These are phyloP conservation scores for Rhagonycha lutea DNA, from an alignment of 2,888 invertebrate genomes.

Conservation along the genomic window DNA sequence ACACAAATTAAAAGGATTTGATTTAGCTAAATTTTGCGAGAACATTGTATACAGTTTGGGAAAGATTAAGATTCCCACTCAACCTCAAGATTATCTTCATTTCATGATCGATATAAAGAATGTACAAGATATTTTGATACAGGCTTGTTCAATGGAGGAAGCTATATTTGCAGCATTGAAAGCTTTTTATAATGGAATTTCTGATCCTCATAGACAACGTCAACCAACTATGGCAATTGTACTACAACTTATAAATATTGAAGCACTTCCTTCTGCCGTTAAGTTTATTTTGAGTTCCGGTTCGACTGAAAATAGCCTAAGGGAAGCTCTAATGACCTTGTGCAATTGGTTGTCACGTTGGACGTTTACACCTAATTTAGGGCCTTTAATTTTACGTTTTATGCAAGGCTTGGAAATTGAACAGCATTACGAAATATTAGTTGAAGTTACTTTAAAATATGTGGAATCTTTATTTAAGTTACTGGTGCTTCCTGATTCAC, in stretches of 20 bases:
- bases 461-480: slow-evolving; percentile 64
- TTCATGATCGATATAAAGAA: slow-evolving; percentile 48
- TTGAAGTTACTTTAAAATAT: slow-evolving; percentile 65
- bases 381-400: slow-evolving; percentile 69
- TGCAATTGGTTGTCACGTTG: slow-evolving; percentile 71
- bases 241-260: slow-evolving; percentile 58
- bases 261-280: slow-evolving; percentile 53
- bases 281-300: slow-evolving; percentile 53
- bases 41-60: slow-evolving; percentile 60
- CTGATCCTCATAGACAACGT: slow-evolving; percentile 62
- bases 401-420: slow-evolving; percentile 64
- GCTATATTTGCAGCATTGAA: slow-evolving; percentile 61
- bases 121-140: slow-evolving; percentile 47
- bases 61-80: slow-evolving; percentile 49
- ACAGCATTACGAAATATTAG: slow-evolving; percentile 54
- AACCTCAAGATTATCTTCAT: slow-evolving; percentile 44
- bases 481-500: slow-evolving; percentile 60
- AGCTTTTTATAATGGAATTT: slow-evolving; percentile 64
- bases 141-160: slow-evolving; percentile 53
- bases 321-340: slow-evolving; percentile 66
- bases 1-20: slow-evolving; percentile 53
- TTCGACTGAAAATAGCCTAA: slow-evolving; percentile 59
- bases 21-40: slow-evolving; percentile 57
- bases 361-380: slow-evolving; percentile 66
- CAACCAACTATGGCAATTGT: slow-evolving; percentile 65